phyloP scores from a whole-genome alignment of 2,113 vertebrate species.

The Vimba vimba region DNA sequence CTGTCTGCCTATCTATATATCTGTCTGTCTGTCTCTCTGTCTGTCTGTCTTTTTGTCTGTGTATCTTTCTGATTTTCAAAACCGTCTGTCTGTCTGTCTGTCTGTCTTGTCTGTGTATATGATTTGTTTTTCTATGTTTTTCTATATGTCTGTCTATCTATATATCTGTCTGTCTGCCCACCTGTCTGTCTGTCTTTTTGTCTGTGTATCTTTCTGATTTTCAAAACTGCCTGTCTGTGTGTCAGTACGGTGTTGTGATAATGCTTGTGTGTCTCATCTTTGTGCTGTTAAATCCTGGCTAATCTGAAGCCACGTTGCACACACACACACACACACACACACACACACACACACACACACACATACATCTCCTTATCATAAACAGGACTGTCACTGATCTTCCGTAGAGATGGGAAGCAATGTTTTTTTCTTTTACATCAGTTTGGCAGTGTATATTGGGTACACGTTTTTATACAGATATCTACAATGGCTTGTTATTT shows the following conservation, averaged over 20 bases:
- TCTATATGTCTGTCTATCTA: too few relatives aligned
- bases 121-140: too few relatives aligned
- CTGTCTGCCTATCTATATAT: too few relatives aligned
- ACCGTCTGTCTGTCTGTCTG: neutral
- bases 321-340: neutral
- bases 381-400: slow-evolving; percentile 1
- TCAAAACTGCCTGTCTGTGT: neutral
- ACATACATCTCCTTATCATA: slow-evolving; percentile 8
- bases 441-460: neutral
- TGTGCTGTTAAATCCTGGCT: slow-evolving; percentile 36
- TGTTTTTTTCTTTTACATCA: neutral
- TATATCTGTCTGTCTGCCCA: too few relatives aligned
- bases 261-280: slow-evolving; percentile 4
- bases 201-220: too few relatives aligned
- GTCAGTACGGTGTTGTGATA: neutral
- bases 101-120: too few relatives aligned
- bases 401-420: neutral
- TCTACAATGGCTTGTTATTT: neutral
- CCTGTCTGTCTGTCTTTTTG: too few relatives aligned
- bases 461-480: neutral
- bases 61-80: too few relatives aligned
- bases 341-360: slow-evolving; percentile 1
- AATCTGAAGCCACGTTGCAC: slow-evolving; percentile 41
- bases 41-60: too few relatives aligned
- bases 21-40: too few relatives aligned